Conservation (phyloP, 1,140 invertebrate genomes). For the Penaeus vannamei region DNA sequence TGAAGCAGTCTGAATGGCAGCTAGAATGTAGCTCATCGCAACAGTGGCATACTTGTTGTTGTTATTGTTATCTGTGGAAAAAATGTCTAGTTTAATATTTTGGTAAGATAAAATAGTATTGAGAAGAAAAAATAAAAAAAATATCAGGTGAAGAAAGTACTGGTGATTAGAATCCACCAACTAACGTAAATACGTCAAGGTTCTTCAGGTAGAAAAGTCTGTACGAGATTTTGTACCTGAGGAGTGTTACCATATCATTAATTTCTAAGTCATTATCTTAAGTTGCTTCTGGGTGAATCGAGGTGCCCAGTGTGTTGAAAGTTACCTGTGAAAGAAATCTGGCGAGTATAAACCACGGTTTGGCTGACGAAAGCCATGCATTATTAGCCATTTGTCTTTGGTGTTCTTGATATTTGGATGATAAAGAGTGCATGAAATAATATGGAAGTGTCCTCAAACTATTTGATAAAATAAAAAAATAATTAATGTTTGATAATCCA, state of each 20-base stretch:
- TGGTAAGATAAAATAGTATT: constrained; percentile 33
- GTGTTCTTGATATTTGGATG: too few species aligned
- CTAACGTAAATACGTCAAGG: constrained; percentile 20
- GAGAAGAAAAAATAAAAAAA: constrained; percentile 10
- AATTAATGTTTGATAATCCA: too few species aligned
- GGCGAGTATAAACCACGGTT: too few species aligned
- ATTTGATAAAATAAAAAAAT: too few species aligned
- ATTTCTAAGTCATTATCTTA: constrained; percentile 64
- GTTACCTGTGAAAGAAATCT: too few species aligned
- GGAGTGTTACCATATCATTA: constrained; percentile 64
- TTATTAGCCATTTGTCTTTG: too few species aligned
- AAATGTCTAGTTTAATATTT: constrained; percentile 63
- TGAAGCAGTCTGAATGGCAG: too few species aligned
- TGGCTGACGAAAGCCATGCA: too few species aligned
- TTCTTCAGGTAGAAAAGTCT: constrained; percentile 32
- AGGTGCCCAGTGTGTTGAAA: too few species aligned
- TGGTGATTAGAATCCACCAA: background rate
- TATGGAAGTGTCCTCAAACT: too few species aligned
- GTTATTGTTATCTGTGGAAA: constrained; percentile 56
- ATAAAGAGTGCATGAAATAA: too few species aligned
- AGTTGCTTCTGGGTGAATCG: constrained; percentile 33
- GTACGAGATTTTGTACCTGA: constrained; percentile 51
- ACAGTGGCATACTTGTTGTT: constrained; percentile 45
- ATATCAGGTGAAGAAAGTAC: background rate
- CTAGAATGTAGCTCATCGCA: too few species aligned